Evolutionary conservation across 2,888 invertebrate genomes (phyloP), one percentile per base, ranked within the genome.

Genomic region (Leptinotarsa rubiginosa): DNA sequence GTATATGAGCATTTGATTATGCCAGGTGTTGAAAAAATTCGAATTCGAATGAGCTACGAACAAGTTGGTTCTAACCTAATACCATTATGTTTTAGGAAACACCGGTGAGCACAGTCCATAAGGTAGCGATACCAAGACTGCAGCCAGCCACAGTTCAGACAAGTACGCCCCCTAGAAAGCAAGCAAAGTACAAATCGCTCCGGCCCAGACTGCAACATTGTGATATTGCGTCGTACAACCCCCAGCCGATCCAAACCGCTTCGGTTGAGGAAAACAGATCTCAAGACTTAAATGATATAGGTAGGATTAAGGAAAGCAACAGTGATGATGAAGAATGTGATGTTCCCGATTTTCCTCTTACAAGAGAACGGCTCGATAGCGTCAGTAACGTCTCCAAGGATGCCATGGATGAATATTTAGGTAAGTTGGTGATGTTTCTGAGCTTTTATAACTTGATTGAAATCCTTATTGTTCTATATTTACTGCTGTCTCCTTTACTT

Each of bases 331-430:
- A 82, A 75, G 81, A 81, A 73, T 79, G 80, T 76, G 82, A 83
- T 80, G 84, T 85, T 79, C 84, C 85, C 75, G 82, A 83, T 80
- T 84, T 85, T 79, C 84, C 85, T 59, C 78, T 86, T 65, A 84
- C 86, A 12, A 89, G 93, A 69, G 93, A 93, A 85, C 90, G 93
- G 67, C 92, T 93, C 47, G 92, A 93, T 81, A 93, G 93, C 86
- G 92, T 95, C 81, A 93, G 93, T 84, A 93, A 93, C 81, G 92
- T 95, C 84, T 94, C 94, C 86, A 93, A 94, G 82, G 94, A 95
- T 87, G 94, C 93, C 77, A 88, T 95, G 78, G 95, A 95, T 86
- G 95, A 95, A 87, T 95, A 95, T 86, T 89, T 95, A 79, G 93
- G 93, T 84, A 77, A 79, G 80, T 41, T 41, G 12, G 41, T 10